Conservation (phyloP, 2,797 vertebrate species). For the Tokudaia muenninki region DNA sequence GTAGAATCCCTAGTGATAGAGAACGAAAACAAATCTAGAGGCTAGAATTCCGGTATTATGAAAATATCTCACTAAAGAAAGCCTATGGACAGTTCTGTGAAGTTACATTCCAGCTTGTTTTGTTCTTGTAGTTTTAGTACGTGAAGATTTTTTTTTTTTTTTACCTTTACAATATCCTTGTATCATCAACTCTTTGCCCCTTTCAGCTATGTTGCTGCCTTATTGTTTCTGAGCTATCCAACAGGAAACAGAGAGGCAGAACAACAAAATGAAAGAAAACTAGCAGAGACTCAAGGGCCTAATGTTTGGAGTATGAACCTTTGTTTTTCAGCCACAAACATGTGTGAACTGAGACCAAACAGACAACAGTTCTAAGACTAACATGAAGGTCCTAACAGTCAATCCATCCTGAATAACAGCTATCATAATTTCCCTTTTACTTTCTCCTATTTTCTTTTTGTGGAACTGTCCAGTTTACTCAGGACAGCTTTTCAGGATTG, state of each 20-base stretch:
- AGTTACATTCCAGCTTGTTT: background rate
- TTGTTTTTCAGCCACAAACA: background rate
- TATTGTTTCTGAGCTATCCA: conserved; percentile 12
- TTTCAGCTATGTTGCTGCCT: conserved; percentile 20
- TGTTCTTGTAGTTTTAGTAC: background rate
- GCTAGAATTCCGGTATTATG: background rate
- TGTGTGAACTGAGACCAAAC: background rate
- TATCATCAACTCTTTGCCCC: background rate
- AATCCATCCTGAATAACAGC: background rate
- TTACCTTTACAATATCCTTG: background rate
- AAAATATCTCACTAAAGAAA: background rate
- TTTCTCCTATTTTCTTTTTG: conserved; percentile 13
- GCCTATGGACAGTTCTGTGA: background rate
- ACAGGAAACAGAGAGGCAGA: conserved; percentile 27
- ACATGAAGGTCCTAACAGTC: background rate
- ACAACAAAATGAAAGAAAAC: background rate
- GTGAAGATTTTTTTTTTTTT: conserved; percentile 14
- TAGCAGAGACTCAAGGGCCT: background rate
- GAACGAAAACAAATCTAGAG: background rate
- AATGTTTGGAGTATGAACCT: background rate
- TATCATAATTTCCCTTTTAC: background rate
- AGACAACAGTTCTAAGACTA: background rate
- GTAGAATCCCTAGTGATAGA: background rate
- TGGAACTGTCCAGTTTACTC: background rate
- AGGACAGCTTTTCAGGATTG: background rate